Base-by-base conservation (phyloP, 2,113 vertebrate genomes). In the Corvus cornix region DNA sequence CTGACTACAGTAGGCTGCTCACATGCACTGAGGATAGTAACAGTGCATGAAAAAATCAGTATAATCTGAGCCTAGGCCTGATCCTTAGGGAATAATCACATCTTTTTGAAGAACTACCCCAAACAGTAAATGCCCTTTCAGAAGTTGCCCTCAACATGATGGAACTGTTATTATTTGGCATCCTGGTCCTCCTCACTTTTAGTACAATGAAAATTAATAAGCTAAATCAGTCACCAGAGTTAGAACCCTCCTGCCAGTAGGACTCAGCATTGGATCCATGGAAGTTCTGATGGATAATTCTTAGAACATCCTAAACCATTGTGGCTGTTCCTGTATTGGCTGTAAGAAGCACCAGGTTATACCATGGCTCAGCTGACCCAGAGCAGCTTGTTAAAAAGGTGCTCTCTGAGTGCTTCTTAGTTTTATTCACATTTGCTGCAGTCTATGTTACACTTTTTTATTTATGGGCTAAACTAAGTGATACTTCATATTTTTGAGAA, bases 401-500 rank as follows among this genome's bases (percentile, higher is more conserved):
- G 75, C 13, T 68, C 0, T 43, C 26, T n/a, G 24, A 9, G 4
- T 90, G 9, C 44, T 80, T 43, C 33, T 41, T 68, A 44, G 17
- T 67, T 70, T 84, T 68, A 52, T 24, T 88, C 35, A 26, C 9
- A 8, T 55, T 48, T 72, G 16, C 49, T 73, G 41, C 37, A 56
- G 21, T 59, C 16, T 5, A 0, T 59, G 9, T 53, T 46, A 18
- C 0, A 1, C 7, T 66, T 83, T 52, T 86, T 51, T 43, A 21
- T 76, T 76, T 58, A 37, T 46, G 41, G 72, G 44, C 24, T 94
- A 44, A 88, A 56, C 7, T 60, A 58, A 73, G 10, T 60, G 21
- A 2, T 53, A 24, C 30, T 51, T 80, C 2, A 2, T 74, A 6
- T 80, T 89, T 81, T 48, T 91, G 44, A 90, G 43, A 23, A 66